Evolutionary conservation across 2,113 vertebrate species (phyloP), one percentile per base, ranked within the genome.

Genomic region (Romanogobio albipinnatus): DNA sequence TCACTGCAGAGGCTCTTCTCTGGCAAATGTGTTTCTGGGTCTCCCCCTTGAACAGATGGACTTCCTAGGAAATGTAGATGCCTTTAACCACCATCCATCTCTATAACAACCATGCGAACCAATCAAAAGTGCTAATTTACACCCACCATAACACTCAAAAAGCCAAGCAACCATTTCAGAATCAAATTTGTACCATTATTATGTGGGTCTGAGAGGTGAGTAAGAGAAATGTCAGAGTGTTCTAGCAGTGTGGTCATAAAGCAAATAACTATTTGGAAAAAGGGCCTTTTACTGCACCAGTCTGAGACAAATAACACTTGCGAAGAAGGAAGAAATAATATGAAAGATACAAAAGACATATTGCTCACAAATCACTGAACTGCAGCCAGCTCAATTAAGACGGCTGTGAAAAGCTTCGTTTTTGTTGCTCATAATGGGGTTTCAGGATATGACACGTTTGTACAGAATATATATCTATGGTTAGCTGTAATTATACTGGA

Each of bases 51-150:
- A 87, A 74, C 86, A 87, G 86, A 84, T 84, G 82, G 82, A 84
- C 71, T 86, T 86, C 82, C 82, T 39, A 51, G 64, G 70, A 79
- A 68, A 61, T 81, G 22, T 73, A 53, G 73, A 74, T 29, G 56
- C 78, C 58, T 84, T 76, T 49, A 59, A 66, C 70, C 53, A 75
- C 73, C 47, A 86, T 86, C 75, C 66, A 83, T 86, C 81, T 83
- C 53, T 78, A 73, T 83, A 83, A 83, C 85, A 79, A 86, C 66
- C 81, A 79, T 73, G 53, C 43, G 10, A 71, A 78, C 81, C 58
- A 78, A 84, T 85, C 84, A 85, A 73, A 85, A 85, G 84, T 80
- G 76, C 53, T 85, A 85, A 85, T 85, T 85, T 80, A 43, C 76
- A 78, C 84, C 84, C 84, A 74, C 76, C 66, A 85, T 70, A 62